A percentile compares a stretch with the other conserved stretches of the same genome.
phyloP scores from a whole-genome alignment of 2,113 vertebrate species.

The Neotoma lepida region DNA sequence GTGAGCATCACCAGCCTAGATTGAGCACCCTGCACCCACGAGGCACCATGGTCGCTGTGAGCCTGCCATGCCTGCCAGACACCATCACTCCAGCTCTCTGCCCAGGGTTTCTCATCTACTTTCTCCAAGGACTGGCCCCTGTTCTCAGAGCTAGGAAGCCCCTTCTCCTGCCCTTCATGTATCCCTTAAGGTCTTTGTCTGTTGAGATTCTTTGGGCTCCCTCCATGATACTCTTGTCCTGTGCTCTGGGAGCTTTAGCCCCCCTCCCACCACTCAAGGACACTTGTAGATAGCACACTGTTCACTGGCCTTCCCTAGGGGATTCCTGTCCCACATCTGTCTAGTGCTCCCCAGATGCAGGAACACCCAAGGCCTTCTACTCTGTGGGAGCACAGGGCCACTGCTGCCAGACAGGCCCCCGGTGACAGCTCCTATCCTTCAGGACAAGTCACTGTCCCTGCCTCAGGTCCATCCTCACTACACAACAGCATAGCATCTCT shows the following conservation, averaged over 20 bases:
- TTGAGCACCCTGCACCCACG: not conserved
- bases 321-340: no score
- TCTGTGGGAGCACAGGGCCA: not conserved
- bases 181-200: not conserved
- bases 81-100: not conserved
- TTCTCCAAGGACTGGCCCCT: not conserved
- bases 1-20: not conserved
- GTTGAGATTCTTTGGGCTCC: not conserved
- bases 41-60: not conserved
- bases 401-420: not conserved
- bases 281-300: fast-evolving
- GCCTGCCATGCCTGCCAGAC: not conserved
- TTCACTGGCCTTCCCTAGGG: not conserved
- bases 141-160: not conserved
- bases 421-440: no score
- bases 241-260: not conserved
- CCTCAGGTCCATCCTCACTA: not conserved
- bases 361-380: not conserved
- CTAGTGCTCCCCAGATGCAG: not conserved
- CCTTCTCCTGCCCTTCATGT: not conserved
- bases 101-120: not conserved
- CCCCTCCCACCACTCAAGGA: not conserved
- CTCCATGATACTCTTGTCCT: not conserved
- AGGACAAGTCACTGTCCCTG: not conserved
- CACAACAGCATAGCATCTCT: no score